phyloP scores from a whole-genome alignment of 2,888 invertebrate species.

The Dolomedes plantarius region DNA sequence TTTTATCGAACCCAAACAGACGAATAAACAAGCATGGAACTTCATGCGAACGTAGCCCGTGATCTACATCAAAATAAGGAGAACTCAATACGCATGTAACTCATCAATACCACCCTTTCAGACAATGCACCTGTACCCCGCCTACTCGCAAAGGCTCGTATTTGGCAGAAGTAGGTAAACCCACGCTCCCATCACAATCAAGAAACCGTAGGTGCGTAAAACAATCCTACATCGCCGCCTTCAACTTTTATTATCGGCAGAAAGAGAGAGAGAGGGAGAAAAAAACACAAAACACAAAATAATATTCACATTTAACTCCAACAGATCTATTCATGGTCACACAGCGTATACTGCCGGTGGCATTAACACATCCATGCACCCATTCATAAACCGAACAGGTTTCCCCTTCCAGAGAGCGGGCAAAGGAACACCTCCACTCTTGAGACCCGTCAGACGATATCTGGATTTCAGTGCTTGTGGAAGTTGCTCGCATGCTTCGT shows the following conservation, averaged over 20 bases:
- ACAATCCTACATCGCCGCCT: neutral
- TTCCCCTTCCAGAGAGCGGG: neutral
- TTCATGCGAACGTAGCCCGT: too few relatives aligned
- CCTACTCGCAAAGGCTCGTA: too few relatives aligned
- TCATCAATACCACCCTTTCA: too few relatives aligned
- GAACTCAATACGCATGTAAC: too few relatives aligned
- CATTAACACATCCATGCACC: neutral
- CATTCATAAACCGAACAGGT: constrained; percentile 12
- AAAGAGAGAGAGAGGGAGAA: too few relatives aligned
- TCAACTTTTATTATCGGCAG: neutral
- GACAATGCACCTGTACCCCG: too few relatives aligned
- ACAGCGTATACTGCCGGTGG: neutral
- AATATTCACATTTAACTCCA: neutral
- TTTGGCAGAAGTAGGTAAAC: neutral
- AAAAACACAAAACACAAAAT: neutral
- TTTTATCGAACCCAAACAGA: too few relatives aligned
- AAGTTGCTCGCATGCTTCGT: neutral
- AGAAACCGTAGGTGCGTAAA: neutral
- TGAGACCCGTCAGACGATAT: neutral
- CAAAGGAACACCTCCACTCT: neutral
- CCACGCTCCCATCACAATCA: neutral
- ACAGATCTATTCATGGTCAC: neutral
- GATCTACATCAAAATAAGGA: too few relatives aligned
- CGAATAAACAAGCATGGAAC: too few relatives aligned
- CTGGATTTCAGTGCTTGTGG: neutral